A percentile compares a stretch with the other conserved stretches of the same genome.
Evolutionary conservation across 2,797 vertebrate species (phyloP).

Genomic region (Numenius phaeopus): DNA sequence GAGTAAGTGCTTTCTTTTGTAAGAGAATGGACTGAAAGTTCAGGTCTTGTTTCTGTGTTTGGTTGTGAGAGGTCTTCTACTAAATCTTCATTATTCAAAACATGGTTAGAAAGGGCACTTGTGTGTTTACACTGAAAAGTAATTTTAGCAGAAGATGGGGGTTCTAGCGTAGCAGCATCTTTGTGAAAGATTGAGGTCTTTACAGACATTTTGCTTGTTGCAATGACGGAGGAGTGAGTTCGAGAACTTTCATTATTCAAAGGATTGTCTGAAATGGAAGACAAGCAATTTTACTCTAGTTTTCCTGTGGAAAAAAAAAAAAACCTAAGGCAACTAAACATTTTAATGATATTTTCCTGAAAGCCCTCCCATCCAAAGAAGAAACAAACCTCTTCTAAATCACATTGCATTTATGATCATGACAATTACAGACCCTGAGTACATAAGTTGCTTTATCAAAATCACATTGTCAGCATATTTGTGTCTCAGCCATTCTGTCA

Average conservation of each 20-base stretch:
- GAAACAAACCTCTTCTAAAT: background rate
- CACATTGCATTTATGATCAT: background rate
- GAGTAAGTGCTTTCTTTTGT: slow-evolving; percentile 92
- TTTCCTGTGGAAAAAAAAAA: background rate
- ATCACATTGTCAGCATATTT: background rate
- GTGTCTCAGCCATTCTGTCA: background rate
- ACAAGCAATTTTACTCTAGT: slow-evolving; percentile 57
- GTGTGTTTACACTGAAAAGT: slow-evolving; percentile 92
- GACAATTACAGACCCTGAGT: background rate
- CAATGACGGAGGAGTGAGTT: slow-evolving; percentile 91
- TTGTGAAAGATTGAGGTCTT: slow-evolving; percentile 91
- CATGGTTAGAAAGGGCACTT: slow-evolving; percentile 88
- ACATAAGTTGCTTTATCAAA: background rate
- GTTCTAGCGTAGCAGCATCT: slow-evolving; percentile 89
- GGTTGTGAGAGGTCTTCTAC: slow-evolving; percentile 88
- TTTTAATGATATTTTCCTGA: background rate
- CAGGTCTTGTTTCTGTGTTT: slow-evolving; percentile 86
- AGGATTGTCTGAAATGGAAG: slow-evolving; percentile 88
- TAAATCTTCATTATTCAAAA: slow-evolving; percentile 88
- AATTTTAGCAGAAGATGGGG: slow-evolving; percentile 90
- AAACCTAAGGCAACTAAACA: background rate
- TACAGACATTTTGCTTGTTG: slow-evolving; percentile 90
- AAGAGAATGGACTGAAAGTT: slow-evolving; percentile 87
- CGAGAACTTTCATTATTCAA: slow-evolving; percentile 93
- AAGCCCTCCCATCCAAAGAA: background rate